phyloP scores from a whole-genome alignment of 2,113 vertebrate genomes.

The Cynoglossus semilaevis region DNA sequence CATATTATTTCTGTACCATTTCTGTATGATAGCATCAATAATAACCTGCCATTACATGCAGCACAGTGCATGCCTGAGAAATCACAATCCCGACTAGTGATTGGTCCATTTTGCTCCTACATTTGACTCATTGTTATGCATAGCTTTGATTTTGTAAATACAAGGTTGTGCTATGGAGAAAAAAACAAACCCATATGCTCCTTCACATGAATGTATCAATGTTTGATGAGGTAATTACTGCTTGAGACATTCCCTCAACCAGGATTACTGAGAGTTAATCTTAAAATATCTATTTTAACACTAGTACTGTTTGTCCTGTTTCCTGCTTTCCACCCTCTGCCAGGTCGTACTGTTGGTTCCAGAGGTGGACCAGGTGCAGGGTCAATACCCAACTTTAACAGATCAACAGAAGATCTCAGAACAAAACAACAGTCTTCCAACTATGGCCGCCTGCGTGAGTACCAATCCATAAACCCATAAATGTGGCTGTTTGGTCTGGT shows the following conservation, averaged over 20 bases:
- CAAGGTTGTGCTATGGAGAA: constrained; percentile 23
- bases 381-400: constrained; percentile 72
- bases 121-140: constrained; percentile 8
- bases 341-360: constrained; percentile 78
- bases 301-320: constrained; percentile 6
- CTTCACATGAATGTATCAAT: constrained; percentile 38
- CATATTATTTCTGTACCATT: not conserved
- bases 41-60: constrained; percentile 12
- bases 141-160: constrained; percentile 23
- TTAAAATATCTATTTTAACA: constrained; percentile 7
- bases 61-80: not conserved
- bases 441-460: constrained; percentile 91
- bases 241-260: constrained; percentile 40
- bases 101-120: not conserved
- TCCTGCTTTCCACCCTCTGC: not conserved
- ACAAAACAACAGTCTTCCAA: constrained; percentile 79
- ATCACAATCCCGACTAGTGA: not conserved
- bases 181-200: constrained; percentile 36
- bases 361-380: constrained; percentile 48
- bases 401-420: constrained; percentile 88
- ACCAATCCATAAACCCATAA: not conserved
- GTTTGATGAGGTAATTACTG: constrained; percentile 61
- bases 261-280: constrained; percentile 21
- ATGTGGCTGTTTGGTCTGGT: too few relatives aligned
- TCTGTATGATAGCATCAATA: not conserved